phyloP scores from a whole-genome alignment of 2,113 vertebrate species.

The Ursus arctos region DNA sequence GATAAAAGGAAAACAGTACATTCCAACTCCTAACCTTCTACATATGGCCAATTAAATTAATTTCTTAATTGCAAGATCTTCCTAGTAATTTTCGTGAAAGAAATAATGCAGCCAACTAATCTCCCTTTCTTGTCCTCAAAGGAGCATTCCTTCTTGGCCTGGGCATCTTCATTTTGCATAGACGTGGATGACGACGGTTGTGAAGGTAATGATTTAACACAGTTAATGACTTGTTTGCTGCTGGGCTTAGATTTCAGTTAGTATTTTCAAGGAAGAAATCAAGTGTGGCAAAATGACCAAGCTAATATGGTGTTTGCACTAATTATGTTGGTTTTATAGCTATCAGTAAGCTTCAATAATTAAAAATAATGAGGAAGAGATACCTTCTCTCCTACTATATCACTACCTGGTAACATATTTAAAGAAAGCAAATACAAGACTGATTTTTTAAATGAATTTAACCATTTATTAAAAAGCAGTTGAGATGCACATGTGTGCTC shows the following conservation, averaged over 20 bases:
- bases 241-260: background rate
- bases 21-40: background rate
- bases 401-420: background rate
- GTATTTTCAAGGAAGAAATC: background rate
- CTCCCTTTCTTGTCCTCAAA: background rate
- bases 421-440: background rate
- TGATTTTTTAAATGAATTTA: background rate
- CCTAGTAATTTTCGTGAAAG: background rate
- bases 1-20: background rate
- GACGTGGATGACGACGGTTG: background rate
- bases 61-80: background rate
- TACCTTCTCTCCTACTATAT: background rate
- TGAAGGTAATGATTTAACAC: background rate
- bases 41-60: background rate
- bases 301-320: background rate
- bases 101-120: background rate
- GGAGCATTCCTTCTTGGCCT: background rate
- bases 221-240: background rate
- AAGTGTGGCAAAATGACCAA: background rate
- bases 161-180: background rate
- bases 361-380: background rate
- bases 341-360: conserved; percentile 26
- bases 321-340: background rate
- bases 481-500: background rate
- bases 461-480: background rate